Evolutionary conservation across 1,140 invertebrate genomes (phyloP), one percentile per base, ranked within the genome.

Genomic region (Araneus ventricosus): DNA sequence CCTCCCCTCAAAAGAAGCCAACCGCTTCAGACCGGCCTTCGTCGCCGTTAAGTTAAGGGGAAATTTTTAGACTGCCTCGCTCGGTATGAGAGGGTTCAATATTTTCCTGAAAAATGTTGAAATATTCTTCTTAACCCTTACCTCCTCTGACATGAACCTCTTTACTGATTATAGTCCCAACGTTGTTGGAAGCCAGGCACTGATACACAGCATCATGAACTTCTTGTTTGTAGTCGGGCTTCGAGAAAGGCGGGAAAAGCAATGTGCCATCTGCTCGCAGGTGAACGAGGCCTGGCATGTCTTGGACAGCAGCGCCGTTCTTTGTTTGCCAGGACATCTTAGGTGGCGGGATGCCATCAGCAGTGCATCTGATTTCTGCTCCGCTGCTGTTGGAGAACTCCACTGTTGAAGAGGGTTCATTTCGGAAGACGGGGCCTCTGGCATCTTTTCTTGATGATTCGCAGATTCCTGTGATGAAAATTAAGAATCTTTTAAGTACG

Each of bases 381-480:
- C 98, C 98, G 41, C 98, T 98, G 84, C 98, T 98, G 95, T 99
- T 99, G 93, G 98, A 98, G 96, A 99, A 99, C 95, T 98, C 98
- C 82, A 99, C 97, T 94, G 97, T 97, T 95, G 98, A 98, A 93
- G 97, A 97, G n/a, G 98, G 98, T 96, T 99, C 98, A 94, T 97
- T 97, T 87, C 98, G 97, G 95, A 99, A 99, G 85, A 98, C 97
- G 17, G 98, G 98, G 95, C 98, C 98, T 61, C 80, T 82, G 3
- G 34, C 30, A 52, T 93, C 92, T 52, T 93, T 93, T 24, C 91
- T 52, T 52, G 45, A 52, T 52, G 45, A 52, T 14, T 52, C 45
- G 17, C 45, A 52, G 0, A 0, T 14, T 1, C 45, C 45, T 52
- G 45, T 52, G 17, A 52, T 8, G 10, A 0, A 52, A 52, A 14